Evolutionary conservation across 1,140 invertebrate species (phyloP).

Genomic region (Tetragnatha versicolor): DNA sequence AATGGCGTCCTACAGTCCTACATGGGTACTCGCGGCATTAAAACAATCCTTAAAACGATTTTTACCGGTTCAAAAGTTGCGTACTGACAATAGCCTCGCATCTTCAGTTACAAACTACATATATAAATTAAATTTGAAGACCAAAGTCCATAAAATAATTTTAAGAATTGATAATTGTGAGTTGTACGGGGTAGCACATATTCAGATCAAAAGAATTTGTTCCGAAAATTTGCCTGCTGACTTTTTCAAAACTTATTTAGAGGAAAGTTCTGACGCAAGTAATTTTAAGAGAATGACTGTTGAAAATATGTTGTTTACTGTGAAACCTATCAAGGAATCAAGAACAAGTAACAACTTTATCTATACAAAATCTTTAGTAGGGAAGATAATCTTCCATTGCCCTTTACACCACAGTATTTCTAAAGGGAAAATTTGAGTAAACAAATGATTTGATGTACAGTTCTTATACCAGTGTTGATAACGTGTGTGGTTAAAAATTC

Average conservation of each 20-base stretch:
- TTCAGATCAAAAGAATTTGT: neutral
- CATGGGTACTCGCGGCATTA: neutral
- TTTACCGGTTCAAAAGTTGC: neutral
- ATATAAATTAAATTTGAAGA: neutral
- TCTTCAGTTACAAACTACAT: too few relatives aligned
- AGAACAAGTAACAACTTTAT: neutral
- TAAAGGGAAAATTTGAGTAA: neutral
- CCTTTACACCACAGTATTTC: neutral
- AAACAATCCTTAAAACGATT: neutral
- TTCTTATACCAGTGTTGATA: neutral
- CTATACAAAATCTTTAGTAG: neutral
- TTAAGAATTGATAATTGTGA: neutral
- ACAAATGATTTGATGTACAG: neutral
- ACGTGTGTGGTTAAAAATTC: neutral
- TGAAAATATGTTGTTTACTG: neutral
- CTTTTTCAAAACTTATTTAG: neutral
- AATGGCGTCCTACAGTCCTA: neutral
- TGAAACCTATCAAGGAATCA: neutral
- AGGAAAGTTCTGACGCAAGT: neutral
- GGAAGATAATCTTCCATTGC: neutral
- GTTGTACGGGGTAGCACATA: neutral
- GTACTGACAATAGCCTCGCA: neutral
- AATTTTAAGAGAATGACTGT: neutral
- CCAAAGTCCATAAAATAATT: neutral
- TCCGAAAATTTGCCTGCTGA: neutral